Conservation (phyloP, 2,113 vertebrate species). For the Heterocephalus glaber region DNA sequence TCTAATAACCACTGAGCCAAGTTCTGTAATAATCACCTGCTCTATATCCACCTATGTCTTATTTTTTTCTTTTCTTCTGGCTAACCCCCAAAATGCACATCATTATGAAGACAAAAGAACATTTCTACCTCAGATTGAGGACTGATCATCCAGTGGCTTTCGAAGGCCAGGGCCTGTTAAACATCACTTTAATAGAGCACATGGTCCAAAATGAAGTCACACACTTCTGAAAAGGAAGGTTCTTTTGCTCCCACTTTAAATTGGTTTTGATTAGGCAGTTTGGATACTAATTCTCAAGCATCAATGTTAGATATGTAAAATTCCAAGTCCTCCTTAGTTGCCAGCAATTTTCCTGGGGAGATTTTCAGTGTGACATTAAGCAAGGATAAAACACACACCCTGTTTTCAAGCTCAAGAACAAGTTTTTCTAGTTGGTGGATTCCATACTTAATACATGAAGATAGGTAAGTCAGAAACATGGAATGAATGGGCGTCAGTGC, state of each 20-base stretch:
- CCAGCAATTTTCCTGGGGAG: not conserved
- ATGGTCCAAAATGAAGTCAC: not conserved
- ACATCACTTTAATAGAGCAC: not conserved
- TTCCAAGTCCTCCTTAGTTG: not conserved
- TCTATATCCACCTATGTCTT: not conserved
- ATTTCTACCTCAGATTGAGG: not conserved
- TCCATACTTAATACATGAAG: not conserved
- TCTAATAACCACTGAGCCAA: not conserved
- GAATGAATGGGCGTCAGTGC: not conserved
- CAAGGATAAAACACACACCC: not conserved
- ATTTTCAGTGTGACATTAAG: not conserved
- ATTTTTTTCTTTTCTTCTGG: not conserved
- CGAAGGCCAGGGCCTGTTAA: not conserved
- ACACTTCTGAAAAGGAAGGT: fast-evolving
- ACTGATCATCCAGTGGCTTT: not conserved
- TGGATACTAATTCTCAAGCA: not conserved
- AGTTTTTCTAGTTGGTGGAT: not conserved
- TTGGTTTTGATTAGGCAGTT: not conserved
- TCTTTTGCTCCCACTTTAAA: not conserved
- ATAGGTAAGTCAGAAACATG: not conserved
- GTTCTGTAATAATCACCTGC: no score
- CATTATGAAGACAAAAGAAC: not conserved
- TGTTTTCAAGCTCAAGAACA: not conserved
- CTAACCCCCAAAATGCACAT: not conserved
- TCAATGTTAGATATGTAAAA: not conserved